Percentiles rank a stretch among this genome's conserved stretches.
phyloP scores from a whole-genome alignment of 1,140 invertebrate species.

The Colletes latitarsis region DNA sequence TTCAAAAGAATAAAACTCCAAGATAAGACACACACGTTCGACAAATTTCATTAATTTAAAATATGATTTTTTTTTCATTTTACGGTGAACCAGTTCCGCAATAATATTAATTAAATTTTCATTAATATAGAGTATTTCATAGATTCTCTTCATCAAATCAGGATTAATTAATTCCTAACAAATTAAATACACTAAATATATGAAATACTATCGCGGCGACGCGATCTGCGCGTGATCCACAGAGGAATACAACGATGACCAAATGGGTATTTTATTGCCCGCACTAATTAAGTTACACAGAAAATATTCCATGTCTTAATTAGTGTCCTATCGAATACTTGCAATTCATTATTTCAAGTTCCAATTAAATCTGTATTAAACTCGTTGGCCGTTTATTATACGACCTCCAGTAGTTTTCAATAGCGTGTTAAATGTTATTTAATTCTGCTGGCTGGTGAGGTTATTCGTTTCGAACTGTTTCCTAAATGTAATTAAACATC shows the following conservation, averaged over 20 bases:
- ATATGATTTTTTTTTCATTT: too few relatives aligned
- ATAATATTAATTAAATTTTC: too few relatives aligned
- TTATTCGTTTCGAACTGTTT: neutral
- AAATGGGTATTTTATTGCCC: neutral
- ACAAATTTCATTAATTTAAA: too few relatives aligned
- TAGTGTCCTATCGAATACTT: neutral
- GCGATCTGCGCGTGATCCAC: neutral
- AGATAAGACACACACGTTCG: too few relatives aligned
- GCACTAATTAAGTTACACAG: neutral
- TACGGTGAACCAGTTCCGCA: too few relatives aligned
- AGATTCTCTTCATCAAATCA: neutral
- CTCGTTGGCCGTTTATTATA: neutral
- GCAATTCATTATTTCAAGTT: neutral
- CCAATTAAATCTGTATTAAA: neutral
- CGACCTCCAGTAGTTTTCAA: neutral
- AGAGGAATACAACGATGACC: neutral
- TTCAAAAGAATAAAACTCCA: too few relatives aligned
- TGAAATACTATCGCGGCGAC: neutral
- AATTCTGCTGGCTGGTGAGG: neutral
- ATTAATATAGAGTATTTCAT: neutral
- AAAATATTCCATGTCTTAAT: neutral
- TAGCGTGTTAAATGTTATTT: neutral
- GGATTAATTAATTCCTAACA: neutral
- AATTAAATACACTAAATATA: neutral
- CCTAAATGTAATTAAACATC: neutral